These are phyloP conservation scores for Alectura lathami DNA, from an alignment of 2,113 vertebrate genomes.

Conservation along the genomic window DNA sequence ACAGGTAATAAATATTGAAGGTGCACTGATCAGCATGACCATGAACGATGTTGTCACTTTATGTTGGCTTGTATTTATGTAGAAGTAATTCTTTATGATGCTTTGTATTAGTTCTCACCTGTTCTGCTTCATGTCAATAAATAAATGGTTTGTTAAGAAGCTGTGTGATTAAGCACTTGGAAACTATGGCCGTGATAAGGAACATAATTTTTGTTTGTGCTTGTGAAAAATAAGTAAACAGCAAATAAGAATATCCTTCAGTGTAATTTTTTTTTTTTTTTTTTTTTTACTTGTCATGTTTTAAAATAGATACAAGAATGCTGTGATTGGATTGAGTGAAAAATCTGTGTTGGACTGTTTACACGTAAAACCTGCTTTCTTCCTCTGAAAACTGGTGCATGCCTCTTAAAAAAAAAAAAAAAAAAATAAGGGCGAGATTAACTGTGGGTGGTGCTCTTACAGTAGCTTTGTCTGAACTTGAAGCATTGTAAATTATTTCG, in stretches of 20 bases:
- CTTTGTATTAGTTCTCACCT: slow-evolving; percentile 73
- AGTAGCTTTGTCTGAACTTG: neutral
- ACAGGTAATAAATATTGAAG: neutral
- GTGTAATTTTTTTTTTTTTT: neutral
- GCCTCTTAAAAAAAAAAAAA: neutral
- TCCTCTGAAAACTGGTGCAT: neutral
- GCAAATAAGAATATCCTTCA: neutral
- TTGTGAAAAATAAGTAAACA: neutral
- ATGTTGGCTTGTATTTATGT: neutral
- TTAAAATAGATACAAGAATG: neutral
- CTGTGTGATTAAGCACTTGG: neutral
- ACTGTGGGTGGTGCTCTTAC: neutral
- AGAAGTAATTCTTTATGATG: neutral
- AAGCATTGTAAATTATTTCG: neutral
- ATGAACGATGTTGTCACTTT: neutral
- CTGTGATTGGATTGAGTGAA: neutral
- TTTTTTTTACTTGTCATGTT: neutral
- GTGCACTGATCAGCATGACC: neutral
- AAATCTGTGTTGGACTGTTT: neutral
- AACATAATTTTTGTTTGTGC: neutral
- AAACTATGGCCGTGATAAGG: neutral
- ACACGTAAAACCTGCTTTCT: neutral
- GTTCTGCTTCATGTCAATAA: slow-evolving; percentile 58
- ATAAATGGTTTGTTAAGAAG: slow-evolving; percentile 38
- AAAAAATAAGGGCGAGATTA: neutral